phyloP scores from a whole-genome alignment of 2,888 invertebrate genomes.

The Synanthedon andrenaeformis region DNA sequence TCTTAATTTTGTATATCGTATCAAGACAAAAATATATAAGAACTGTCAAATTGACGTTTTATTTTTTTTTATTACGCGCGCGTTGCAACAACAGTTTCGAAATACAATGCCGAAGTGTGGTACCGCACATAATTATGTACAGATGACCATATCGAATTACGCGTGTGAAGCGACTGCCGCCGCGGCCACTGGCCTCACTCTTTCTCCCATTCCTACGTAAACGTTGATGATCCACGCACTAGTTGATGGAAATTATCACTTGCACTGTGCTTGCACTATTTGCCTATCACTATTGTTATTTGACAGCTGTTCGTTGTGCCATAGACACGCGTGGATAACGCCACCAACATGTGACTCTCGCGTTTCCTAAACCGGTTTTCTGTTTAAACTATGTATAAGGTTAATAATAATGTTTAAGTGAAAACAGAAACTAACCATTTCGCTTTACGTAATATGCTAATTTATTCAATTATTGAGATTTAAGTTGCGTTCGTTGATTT shows the following conservation, averaged over 20 bases:
- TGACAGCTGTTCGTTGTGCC: conserved; percentile 32
- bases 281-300: conserved; percentile 11
- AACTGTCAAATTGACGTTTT: conserved; percentile 28
- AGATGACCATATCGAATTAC: conserved; percentile 68
- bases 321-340: conserved; percentile 5
- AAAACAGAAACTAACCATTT: neutral
- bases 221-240: conserved; percentile 37
- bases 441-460: neutral
- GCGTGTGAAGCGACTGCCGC: conserved; percentile 55
- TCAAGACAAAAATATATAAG: conserved; percentile 11
- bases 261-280: conserved; percentile 12
- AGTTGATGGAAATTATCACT: conserved; percentile 46
- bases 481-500: neutral
- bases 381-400: conserved; percentile 4
- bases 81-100: conserved; percentile 8
- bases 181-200: conserved; percentile 53
- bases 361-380: conserved; percentile 16
- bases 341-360: neutral
- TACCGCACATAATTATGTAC: conserved; percentile 46
- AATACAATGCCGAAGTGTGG: conserved; percentile 11
- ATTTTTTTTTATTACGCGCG: conserved; percentile 21
- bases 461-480: neutral
- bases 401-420: neutral
- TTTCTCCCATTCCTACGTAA: conserved; percentile 67
- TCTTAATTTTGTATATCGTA: conserved; percentile 20